Conservation (phyloP, 2,113 vertebrate species). For the Promerops cafer region DNA sequence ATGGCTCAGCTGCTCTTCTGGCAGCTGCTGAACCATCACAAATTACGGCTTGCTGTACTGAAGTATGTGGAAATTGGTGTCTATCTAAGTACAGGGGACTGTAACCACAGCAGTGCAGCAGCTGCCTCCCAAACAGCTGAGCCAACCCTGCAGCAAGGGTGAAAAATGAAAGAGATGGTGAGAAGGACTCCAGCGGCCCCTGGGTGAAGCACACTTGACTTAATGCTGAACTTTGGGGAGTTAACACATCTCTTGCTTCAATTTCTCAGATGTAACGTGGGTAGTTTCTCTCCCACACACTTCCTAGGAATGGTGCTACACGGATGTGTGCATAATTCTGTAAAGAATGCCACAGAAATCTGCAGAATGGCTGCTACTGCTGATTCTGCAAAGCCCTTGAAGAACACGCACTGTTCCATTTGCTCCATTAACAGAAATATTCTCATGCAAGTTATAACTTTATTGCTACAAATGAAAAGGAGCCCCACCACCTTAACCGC, state of each 20-base stretch:
- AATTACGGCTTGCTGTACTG: slow-evolving; percentile 15
- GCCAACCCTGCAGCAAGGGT: slow-evolving; percentile 19
- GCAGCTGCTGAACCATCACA: slow-evolving; percentile 51
- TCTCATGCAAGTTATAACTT: neutral
- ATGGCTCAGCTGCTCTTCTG: slow-evolving; percentile 49
- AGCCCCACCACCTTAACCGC: neutral
- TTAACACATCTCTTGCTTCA: neutral
- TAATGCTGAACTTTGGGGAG: neutral
- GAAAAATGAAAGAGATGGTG: neutral
- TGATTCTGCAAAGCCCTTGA: neutral
- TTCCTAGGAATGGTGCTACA: neutral
- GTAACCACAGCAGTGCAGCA: neutral
- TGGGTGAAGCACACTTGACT: neutral
- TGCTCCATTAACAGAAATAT: neutral
- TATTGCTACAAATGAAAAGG: neutral
- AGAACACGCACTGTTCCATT: accelerated
- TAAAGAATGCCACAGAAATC: neutral
- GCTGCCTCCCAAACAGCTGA: slow-evolving; percentile 44
- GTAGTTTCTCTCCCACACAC: neutral
- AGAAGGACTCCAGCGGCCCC: neutral
- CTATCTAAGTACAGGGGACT: neutral
- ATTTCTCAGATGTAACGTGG: neutral
- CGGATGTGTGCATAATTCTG: neutral
- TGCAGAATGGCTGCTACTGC: neutral
- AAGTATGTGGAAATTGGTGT: slow-evolving; percentile 47